Base-by-base conservation (phyloP, 2,113 vertebrate genomes). In the Leucopsar rothschildi region DNA sequence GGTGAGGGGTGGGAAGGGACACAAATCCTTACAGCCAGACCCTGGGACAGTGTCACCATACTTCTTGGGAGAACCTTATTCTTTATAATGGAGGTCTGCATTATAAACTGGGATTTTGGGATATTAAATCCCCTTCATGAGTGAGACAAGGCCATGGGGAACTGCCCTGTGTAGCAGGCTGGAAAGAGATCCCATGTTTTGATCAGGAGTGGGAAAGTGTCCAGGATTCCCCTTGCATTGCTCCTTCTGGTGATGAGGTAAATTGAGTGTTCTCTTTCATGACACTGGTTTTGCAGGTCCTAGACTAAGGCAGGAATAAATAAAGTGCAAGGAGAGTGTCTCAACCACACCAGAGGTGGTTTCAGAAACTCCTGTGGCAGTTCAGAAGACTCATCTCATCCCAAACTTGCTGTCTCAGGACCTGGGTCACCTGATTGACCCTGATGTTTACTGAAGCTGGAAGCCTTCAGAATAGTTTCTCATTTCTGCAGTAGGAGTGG, bases 261-360 rank as follows among this genome's bases (percentile, higher is more conserved):
- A 86, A 45, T 35, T 33, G 19, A 76, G n/a, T 50, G 24, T 31
- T 86, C 86, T 39, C 53, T n/a, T 85, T 79, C 19, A 5, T 68
- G 57, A 22, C 59, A n/a, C 79, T 79, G 75, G 94, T 92, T 82
- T 71, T 79, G 69, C 82, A 76, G 79, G 86, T 86, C 75, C 77
- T 50, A 6, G 31, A 12, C 29, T 64, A 50, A 83, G 59, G 72
- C 72, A 83, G 59, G 59, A 60, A 24, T 91, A 89, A 88, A 64
- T 55, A 15, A 78, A 20, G 75, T 76, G 27, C 50, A 47, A 72
- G 68, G 39, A 82, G 15, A 15, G 21, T 80, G 73, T 75, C 65
- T 75, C 61, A 52, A 56, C 53, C 1, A 2, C 40, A 39, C 19
- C 1, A 1, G 75, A 60, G 45, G 75, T 76, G 31, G 12, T 76